Evolutionary conservation across 2,888 invertebrate species (phyloP).

Genomic region (Thyatira batis): DNA sequence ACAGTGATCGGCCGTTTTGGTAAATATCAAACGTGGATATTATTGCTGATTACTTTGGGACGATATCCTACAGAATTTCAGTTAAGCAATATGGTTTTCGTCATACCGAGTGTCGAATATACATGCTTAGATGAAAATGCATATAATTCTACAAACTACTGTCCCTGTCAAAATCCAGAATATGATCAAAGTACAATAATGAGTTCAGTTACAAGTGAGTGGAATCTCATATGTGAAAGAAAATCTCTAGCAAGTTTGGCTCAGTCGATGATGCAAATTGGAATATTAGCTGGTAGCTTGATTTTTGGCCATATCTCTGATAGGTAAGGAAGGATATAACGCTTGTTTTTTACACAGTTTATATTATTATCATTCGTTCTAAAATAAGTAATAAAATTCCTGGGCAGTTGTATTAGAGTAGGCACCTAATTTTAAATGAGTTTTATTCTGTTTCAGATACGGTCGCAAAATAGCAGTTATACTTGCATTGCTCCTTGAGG

Average conservation of each 20-base stretch:
- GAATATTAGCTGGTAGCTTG: constrained; percentile 80
- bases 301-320: constrained; percentile 79
- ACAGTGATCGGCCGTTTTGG: constrained; percentile 80
- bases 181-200: constrained; percentile 78
- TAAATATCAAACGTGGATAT: constrained; percentile 79
- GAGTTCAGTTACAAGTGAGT: constrained; percentile 83
- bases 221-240: constrained; percentile 83
- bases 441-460: constrained; percentile 70
- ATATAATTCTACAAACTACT: constrained; percentile 60
- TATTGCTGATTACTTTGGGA: constrained; percentile 72
- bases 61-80: constrained; percentile 82
- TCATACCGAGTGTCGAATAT: constrained; percentile 78
- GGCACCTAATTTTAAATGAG: too few relatives aligned
- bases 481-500: constrained; percentile 80
- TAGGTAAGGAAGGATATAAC: constrained; percentile 47
- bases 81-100: constrained; percentile 80
- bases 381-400: too few relatives aligned
- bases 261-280: constrained; percentile 81
- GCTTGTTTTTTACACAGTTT: too few relatives aligned
- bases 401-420: too few relatives aligned
- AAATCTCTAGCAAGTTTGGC: constrained; percentile 78
- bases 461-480: constrained; percentile 85
- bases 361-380: too few relatives aligned
- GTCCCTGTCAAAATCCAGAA: constrained; percentile 71
- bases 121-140: constrained; percentile 62